phyloP scores from a whole-genome alignment of 2,797 vertebrate genomes.

The Silurus lanzhouensis region DNA sequence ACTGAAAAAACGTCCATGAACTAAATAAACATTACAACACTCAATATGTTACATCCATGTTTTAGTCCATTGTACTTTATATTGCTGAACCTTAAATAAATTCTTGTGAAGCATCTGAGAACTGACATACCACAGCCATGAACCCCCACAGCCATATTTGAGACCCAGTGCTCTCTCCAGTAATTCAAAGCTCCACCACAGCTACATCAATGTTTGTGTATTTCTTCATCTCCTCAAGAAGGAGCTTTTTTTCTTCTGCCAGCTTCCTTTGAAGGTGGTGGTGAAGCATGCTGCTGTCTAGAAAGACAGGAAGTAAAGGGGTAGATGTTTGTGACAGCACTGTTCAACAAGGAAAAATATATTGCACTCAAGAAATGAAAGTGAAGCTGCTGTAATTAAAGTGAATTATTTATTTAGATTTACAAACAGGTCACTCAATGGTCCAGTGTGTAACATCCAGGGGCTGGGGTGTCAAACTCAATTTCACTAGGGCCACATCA shows the following conservation, averaged over 20 bases:
- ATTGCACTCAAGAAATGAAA: no score
- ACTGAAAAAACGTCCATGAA: background rate
- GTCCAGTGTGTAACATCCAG: no score
- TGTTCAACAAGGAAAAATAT: no score
- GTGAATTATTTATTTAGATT: no score
- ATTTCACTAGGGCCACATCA: no score
- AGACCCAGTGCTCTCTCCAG: slow-evolving; percentile 24
- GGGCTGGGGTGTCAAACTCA: no score
- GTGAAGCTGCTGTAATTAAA: no score
- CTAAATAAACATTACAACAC: slow-evolving; percentile 11
- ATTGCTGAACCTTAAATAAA: background rate
- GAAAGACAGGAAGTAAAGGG: no score
- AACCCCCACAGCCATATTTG: slow-evolving; percentile 13
- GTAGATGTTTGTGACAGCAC: no score
- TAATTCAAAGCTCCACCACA: slow-evolving; percentile 7
- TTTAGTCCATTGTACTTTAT: background rate
- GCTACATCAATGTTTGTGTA: background rate
- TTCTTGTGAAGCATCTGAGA: background rate
- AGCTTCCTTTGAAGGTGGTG: slow-evolving; percentile 29
- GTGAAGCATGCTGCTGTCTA: background rate
- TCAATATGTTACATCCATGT: slow-evolving; percentile 20
- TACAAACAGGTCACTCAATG: no score
- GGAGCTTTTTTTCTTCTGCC: background rate
- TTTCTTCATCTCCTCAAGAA: background rate
- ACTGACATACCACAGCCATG: slow-evolving; percentile 26